Evolutionary conservation across 2,888 invertebrate genomes (phyloP).

Genomic region (Erebia palarica): DNA sequence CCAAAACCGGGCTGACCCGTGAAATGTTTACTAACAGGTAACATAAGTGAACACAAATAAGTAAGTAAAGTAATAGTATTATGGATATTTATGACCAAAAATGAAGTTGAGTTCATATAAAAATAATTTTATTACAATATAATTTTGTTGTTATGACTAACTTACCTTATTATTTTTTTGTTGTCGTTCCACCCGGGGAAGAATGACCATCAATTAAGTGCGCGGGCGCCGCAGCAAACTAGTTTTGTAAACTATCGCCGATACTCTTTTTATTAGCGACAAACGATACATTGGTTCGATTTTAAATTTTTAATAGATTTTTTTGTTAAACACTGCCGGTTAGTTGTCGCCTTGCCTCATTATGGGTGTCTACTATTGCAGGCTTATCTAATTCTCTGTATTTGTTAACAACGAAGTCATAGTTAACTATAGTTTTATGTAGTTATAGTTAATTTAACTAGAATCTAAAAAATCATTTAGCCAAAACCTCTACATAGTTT

Average conservation of each 20-base stretch:
- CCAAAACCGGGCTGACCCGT: no score
- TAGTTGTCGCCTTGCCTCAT: constrained; percentile 30
- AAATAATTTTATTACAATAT: not conserved
- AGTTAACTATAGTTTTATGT: no score
- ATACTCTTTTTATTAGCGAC: constrained; percentile 50
- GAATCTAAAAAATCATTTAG: no score
- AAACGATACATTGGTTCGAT: constrained; percentile 39
- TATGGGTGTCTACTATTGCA: constrained; percentile 1
- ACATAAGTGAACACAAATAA: no score
- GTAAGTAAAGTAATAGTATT: no score
- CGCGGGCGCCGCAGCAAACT: constrained; percentile 66
- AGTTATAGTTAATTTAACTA: no score
- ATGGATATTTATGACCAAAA: no score
- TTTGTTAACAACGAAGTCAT: not conserved
- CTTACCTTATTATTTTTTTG: constrained; percentile 47
- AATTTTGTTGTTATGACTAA: not conserved
- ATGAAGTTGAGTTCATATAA: not conserved
- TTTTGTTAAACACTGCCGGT: constrained; percentile 28
- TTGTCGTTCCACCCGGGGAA: constrained; percentile 54
- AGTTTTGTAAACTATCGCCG: constrained; percentile 62
- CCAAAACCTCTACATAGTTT: no score
- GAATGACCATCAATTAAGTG: constrained; percentile 67
- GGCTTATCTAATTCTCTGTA: not conserved
- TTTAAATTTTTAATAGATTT: constrained; percentile 35
- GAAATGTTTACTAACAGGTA: no score